These are phyloP conservation scores for Sigmodon hispidus DNA, from an alignment of 2,113 vertebrate genomes.

Conservation along the genomic window DNA sequence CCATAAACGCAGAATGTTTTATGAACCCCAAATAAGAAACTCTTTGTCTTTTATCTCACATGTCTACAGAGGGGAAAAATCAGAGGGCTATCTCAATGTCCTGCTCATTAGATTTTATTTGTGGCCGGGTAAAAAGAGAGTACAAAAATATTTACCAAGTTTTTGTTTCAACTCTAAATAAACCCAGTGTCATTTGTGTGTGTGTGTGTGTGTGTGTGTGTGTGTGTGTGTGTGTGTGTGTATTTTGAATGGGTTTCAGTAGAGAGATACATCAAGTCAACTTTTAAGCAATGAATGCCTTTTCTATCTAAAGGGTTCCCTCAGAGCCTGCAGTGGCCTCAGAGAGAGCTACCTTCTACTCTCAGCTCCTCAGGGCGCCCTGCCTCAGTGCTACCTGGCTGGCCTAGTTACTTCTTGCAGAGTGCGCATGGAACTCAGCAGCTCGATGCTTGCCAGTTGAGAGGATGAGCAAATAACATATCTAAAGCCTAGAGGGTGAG, in stretches of 20 bases:
- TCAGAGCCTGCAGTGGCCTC: neutral
- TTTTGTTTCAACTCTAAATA: slow-evolving; percentile 77
- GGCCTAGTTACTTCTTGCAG: accelerated
- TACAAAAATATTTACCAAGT: slow-evolving; percentile 73
- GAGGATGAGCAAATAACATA: neutral
- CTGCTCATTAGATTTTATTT: slow-evolving; percentile 82
- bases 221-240: neutral
- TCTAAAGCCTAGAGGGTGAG: too few species aligned
- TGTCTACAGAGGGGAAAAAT: slow-evolving; percentile 82
- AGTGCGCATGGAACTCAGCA: accelerated
- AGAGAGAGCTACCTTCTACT: neutral
- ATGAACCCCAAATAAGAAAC: slow-evolving; percentile 86
- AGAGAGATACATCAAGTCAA: slow-evolving; percentile 1
- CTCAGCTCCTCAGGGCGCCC: neutral
- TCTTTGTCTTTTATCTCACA: slow-evolving; percentile 89
- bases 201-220: neutral
- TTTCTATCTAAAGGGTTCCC: neutral
- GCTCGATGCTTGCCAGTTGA: neutral
- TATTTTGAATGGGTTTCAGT: neutral
- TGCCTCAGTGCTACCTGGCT: neutral
- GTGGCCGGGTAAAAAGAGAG: slow-evolving; percentile 62
- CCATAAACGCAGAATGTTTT: slow-evolving; percentile 85
- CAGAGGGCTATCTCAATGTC: slow-evolving; percentile 80
- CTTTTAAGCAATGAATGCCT: neutral
- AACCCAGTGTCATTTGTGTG: neutral